Base-by-base conservation (phyloP, 2,113 vertebrate genomes). In the Clarias macrocephalus region DNA sequence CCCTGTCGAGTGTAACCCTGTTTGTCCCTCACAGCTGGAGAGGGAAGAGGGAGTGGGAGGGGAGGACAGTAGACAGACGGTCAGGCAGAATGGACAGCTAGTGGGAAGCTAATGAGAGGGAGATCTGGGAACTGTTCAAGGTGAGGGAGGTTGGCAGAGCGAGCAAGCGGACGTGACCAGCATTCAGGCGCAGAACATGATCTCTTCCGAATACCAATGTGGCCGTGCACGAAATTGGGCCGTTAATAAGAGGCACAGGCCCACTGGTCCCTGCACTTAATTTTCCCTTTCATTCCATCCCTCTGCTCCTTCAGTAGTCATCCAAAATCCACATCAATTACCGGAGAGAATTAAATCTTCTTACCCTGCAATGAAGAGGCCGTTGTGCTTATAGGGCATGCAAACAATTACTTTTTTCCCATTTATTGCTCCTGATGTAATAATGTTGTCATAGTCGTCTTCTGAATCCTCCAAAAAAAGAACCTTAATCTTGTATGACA, bases 81-180 rank as follows among this genome's bases (percentile, higher is more conserved):
- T 65, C 85, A 56, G 52, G 57, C 66, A 65, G 76, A 80, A 54
- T 75, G 13, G 19, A 52, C 85, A 73, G 63, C 57, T 57, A 83
- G 80, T 84, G 76, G 87, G 89, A 88, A 81, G 68, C 85, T 90
- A 90, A 90, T 90, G 89, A 90, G 88, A 88, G 82, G 83, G 57
- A 88, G 85, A 65, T 80, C 66, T 80, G 28, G 57, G 33, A 63
- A 5, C 52, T n/a, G 11, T 62, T 70, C 57, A 37, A 63, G 81
- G n/a, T 84, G 76, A 42, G 60, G 60, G 57, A 16, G 65, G 68
- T 56, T 81, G 86, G 82, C 42, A n/a, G 70, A 72, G 79, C 66
- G 81, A 63, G 63, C 56, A 59, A 57, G 85, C 57, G 66, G 75
- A 70, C 85, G 75, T 76, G 72, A n/a, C 57, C 56, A 59, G 60